These are phyloP conservation scores for Fundulus diaphanus DNA, from an alignment of 2,797 vertebrate species.

Conservation along the genomic window DNA sequence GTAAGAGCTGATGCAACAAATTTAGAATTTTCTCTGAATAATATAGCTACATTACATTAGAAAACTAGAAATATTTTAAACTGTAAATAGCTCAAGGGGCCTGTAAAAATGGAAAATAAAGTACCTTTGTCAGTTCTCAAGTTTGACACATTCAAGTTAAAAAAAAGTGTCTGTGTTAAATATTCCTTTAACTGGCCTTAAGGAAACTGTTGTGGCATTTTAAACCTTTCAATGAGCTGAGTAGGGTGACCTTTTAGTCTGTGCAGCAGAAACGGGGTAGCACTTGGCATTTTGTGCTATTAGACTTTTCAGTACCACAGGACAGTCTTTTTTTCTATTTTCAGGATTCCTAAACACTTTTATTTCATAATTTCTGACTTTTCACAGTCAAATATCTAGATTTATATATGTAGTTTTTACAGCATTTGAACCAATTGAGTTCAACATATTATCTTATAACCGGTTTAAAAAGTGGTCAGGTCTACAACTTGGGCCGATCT, in stretches of 20 bases:
- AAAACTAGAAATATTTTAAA: neutral
- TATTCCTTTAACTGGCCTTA: conserved; percentile 35
- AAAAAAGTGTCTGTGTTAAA: conserved; percentile 28
- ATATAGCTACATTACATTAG: too few species aligned
- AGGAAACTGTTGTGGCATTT: conserved; percentile 44
- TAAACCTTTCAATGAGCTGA: conserved; percentile 68
- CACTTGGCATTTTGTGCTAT: conserved; percentile 50
- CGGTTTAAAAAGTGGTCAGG: neutral
- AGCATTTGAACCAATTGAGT: neutral
- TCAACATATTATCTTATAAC: too few species aligned
- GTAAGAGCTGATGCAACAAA: neutral
- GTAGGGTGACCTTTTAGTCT: conserved; percentile 63
- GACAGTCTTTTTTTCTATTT: conserved; percentile 27
- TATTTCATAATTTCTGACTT: neutral
- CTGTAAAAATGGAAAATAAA: conserved; percentile 1
- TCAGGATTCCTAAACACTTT: neutral
- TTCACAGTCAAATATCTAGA: neutral
- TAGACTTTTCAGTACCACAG: too few species aligned
- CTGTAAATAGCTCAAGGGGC: neutral
- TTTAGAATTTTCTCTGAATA: neutral
- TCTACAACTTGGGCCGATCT: too few species aligned
- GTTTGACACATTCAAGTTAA: neutral
- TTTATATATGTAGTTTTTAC: neutral
- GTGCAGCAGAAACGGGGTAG: conserved; percentile 46
- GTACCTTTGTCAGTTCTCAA: conserved; percentile 11